phyloP scores from a whole-genome alignment of 1,140 invertebrate species.

The Brachionus manjavacas region DNA sequence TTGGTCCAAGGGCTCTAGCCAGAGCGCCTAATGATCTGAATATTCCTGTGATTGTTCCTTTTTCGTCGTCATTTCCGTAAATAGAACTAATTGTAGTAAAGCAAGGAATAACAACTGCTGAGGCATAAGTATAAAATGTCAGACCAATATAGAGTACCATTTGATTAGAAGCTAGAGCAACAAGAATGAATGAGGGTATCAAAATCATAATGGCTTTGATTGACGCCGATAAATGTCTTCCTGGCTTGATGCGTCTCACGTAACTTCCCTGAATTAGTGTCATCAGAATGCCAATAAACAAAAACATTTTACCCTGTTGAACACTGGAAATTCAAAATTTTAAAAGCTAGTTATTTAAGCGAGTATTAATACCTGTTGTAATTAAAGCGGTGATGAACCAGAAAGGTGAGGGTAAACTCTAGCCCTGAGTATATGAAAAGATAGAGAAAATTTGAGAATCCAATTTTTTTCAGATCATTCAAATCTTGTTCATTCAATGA shows the following conservation, averaged over 20 bases:
- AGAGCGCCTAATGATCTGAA: conserved; percentile 70
- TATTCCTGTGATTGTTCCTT: conserved; percentile 84
- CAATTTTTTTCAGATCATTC: conserved; percentile 67
- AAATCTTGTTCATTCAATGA: conserved; percentile 43
- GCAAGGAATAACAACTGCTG: conserved; percentile 9
- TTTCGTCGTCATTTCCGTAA: conserved; percentile 65
- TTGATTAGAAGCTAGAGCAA: conserved; percentile 67
- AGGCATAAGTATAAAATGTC: conserved; percentile 79
- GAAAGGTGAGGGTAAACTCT: conserved; percentile 93
- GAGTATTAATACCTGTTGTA: conserved; percentile 65
- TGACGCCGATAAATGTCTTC: not conserved
- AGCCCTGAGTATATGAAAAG: conserved; percentile 92
- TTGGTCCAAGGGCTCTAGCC: conserved; percentile 4
- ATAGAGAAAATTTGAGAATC: conserved; percentile 85
- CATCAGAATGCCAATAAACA: conserved; percentile 87
- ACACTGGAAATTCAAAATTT: conserved; percentile 63
- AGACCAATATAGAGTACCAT: conserved; percentile 71
- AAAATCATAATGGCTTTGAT: conserved; percentile 75
- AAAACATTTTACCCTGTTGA: conserved; percentile 96
- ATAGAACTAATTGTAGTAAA: conserved; percentile 25
- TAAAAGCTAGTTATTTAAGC: not conserved
- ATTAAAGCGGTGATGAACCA: conserved; percentile 84
- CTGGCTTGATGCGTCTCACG: conserved; percentile 66
- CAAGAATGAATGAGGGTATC: conserved; percentile 78
- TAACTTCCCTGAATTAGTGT: conserved; percentile 83